A percentile compares a stretch with the other conserved stretches of the same genome.
Conservation (phyloP, 2,888 invertebrate species). For the Magallana nippona region DNA sequence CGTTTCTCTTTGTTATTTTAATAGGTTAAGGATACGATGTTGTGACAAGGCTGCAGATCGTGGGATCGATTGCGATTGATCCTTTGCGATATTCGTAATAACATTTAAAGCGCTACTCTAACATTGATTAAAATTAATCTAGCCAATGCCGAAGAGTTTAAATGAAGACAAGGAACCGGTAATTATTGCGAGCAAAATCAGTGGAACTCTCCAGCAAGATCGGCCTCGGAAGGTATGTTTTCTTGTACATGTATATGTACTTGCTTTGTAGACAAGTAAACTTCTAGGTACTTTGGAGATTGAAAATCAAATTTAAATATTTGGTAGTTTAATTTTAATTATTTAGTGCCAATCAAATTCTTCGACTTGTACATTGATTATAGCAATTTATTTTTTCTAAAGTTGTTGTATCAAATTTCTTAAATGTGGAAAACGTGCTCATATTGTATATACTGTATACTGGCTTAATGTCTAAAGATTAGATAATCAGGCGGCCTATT, state of each 20-base stretch:
- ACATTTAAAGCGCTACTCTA: conserved; percentile 16
- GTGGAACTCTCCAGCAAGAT: background rate
- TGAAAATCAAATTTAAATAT: too few relatives aligned
- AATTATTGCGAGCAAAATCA: background rate
- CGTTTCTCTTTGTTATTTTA: background rate
- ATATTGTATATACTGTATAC: too few relatives aligned
- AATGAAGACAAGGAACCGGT: conserved; percentile 14
- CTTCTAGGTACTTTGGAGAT: too few relatives aligned
- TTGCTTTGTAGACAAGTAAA: background rate
- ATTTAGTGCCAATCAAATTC: too few relatives aligned
- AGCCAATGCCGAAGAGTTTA: conserved; percentile 3
- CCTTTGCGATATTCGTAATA: conserved; percentile 9
- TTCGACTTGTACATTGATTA: too few relatives aligned
- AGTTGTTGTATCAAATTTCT: too few relatives aligned
- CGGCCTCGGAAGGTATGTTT: background rate
- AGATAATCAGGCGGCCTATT: too few relatives aligned
- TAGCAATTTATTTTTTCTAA: too few relatives aligned
- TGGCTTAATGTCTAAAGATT: too few relatives aligned
- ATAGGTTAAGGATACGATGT: background rate
- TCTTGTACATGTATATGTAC: background rate
- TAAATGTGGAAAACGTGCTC: too few relatives aligned
- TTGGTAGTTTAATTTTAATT: too few relatives aligned
- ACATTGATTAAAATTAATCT: conserved; percentile 33
- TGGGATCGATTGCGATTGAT: conserved; percentile 2
- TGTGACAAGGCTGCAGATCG: background rate